Conservation (phyloP, 2,797 vertebrate species). For the Chiloscyllium punctatum region DNA sequence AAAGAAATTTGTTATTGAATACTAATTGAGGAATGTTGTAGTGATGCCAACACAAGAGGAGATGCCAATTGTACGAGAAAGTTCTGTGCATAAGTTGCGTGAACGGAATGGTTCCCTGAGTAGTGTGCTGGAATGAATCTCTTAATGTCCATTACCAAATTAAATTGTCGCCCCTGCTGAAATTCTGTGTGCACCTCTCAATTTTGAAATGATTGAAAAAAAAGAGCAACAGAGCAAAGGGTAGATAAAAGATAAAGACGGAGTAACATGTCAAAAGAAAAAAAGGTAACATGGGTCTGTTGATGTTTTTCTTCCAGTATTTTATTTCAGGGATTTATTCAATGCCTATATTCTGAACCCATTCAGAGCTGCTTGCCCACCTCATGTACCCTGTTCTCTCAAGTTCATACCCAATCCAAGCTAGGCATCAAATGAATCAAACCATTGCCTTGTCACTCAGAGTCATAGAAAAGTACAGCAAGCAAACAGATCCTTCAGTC, state of each 20-base stretch:
- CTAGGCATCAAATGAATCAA: not conserved
- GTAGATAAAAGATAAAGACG: not conserved
- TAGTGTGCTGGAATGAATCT: not conserved
- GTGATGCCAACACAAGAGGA: not conserved
- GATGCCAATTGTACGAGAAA: not conserved
- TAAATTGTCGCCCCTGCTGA: not conserved
- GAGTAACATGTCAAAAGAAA: not conserved
- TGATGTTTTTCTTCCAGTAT: not conserved
- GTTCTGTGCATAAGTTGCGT: not conserved
- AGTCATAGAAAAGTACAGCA: no score
- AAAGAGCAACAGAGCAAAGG: not conserved
- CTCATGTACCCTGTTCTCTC: not conserved
- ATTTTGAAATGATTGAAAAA: not conserved
- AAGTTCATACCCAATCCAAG: not conserved
- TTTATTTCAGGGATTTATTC: not conserved
- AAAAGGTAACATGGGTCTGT: not conserved
- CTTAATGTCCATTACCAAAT: not conserved
- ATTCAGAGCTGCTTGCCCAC: not conserved
- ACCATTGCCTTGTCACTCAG: not conserved
- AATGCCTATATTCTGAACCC: not conserved
- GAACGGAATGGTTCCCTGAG: not conserved
- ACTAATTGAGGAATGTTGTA: not conserved
- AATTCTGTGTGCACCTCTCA: not conserved
- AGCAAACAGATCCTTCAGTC: no score
- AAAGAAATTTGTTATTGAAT: not conserved